These are phyloP conservation scores for Ptiloglossa arizonensis DNA, from an alignment of 1,140 invertebrate genomes.

Conservation along the genomic window DNA sequence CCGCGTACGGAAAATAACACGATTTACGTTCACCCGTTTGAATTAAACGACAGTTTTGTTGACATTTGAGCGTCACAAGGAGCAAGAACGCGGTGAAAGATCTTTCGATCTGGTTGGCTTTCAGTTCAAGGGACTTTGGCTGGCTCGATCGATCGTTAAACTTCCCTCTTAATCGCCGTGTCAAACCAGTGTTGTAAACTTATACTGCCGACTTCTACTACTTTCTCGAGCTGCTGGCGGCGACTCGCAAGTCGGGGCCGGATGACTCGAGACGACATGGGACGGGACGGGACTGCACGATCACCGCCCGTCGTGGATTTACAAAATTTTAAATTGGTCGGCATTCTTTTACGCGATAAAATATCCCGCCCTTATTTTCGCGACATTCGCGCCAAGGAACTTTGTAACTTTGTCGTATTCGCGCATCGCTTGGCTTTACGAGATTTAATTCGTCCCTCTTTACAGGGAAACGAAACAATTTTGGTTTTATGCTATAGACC, in stretches of 20 bases:
- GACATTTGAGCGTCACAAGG: background rate
- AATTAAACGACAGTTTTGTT: constrained; percentile 1
- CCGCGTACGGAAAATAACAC: background rate
- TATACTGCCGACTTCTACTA: constrained; percentile 67
- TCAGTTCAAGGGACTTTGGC: constrained; percentile 41
- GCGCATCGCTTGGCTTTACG: no score
- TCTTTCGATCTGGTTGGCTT: constrained; percentile 54
- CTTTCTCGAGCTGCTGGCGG: constrained; percentile 55
- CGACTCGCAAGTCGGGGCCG: constrained; percentile 5
- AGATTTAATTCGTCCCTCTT: background rate
- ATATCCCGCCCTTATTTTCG: background rate
- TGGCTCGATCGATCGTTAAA: constrained; percentile 72
- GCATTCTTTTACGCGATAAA: constrained; percentile 25
- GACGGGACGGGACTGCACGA: background rate
- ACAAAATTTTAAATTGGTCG: constrained; percentile 48
- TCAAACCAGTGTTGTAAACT: constrained; percentile 74
- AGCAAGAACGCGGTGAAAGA: constrained; percentile 35
- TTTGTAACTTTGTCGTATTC: background rate
- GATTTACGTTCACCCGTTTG: background rate
- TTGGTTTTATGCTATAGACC: no score
- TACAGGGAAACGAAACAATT: background rate
- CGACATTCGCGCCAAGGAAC: background rate
- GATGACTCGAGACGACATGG: constrained; percentile 11
- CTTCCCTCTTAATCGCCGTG: constrained; percentile 73
- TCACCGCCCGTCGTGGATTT: constrained; percentile 31